Evolutionary conservation across 2,113 vertebrate genomes (phyloP), one percentile per base, ranked within the genome.

Genomic region (Anarhynchus alexandrinus): DNA sequence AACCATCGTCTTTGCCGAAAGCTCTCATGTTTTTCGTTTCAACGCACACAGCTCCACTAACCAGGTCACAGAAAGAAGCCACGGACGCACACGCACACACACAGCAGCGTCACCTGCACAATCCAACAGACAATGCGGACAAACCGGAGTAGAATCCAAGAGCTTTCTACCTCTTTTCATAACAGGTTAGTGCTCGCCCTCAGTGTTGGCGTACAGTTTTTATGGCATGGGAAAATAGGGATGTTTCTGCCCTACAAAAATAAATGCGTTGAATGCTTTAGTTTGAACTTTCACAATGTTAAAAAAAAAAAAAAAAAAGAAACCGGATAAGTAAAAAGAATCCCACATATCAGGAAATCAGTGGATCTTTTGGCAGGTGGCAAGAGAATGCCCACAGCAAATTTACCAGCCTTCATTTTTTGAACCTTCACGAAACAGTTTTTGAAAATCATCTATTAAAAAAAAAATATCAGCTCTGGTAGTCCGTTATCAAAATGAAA

Each of bases 151-250:
- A 98, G 80, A 98, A 98, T 96, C 97, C 98, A 98, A 98, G 98
- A 98, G 97, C 98, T 96, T 98, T 98, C 98, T 98, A 98, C 98
- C 98, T 98, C 98, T 98, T 98, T 98, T 98, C 98, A 98, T 98
- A 98, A 98, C 98, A 98, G 98, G 98, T 98, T 98, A 98, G 98
- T 98, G 98, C 97, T 98, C 97, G 98, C 97, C 95, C 98, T 98
- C 98, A 98, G 97, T 98, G 98, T 98, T 98, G 98, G 98, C 97
- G 98, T 98, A 98, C 98, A 98, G 98, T 98, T 98, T 98, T 98
- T 98, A 98, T 98, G 98, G 98, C 98, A 98, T 97, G 98, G 98
- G 91, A 98, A 98, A 98, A 98, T 98, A 98, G 98, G 98, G 98
- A 98, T 95, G 98, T 98, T 98, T 98, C 98, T 98, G 97, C 98